phyloP scores from a whole-genome alignment of 2,113 vertebrate genomes.

The Oncorhynchus keta region DNA sequence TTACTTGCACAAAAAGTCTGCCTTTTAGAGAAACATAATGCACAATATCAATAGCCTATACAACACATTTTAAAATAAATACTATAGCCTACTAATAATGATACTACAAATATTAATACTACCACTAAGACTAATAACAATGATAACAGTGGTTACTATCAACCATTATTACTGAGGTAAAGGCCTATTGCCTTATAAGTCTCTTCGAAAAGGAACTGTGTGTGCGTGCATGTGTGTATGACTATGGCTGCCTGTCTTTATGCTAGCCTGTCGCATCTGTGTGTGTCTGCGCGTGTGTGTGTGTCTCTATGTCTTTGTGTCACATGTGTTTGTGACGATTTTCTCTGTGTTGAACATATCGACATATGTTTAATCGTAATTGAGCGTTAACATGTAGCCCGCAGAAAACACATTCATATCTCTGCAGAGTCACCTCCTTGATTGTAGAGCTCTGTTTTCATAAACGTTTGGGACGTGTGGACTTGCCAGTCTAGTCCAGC shows the following conservation, averaged over 20 bases:
- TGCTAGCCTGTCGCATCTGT: not conserved
- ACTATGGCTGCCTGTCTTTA: not conserved
- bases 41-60: not conserved
- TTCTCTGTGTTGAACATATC: conserved; percentile 30
- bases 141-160: too few relatives aligned
- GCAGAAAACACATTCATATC: conserved; percentile 52
- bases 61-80: too few relatives aligned
- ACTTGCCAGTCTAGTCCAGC: conserved; percentile 52
- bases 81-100: too few relatives aligned
- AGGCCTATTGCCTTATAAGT: too few relatives aligned
- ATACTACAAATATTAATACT: too few relatives aligned
- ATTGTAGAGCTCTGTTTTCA: conserved; percentile 50
- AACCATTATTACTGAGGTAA: too few relatives aligned
- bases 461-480: conserved; percentile 54
- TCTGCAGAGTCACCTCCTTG: conserved; percentile 59
- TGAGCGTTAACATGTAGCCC: conserved; percentile 47
- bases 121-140: too few relatives aligned
- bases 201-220: too few relatives aligned
- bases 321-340: conserved; percentile 6
- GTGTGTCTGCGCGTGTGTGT: conserved; percentile 19
- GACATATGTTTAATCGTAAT: conserved; percentile 36
- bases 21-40: too few relatives aligned
- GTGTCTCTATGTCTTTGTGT: not conserved
- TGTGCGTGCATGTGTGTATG: not conserved
- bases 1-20: too few relatives aligned